Percentiles rank a stretch among this genome's conserved stretches.
Conservation (phyloP, 2,888 invertebrate species). For the Andrena praecox region DNA sequence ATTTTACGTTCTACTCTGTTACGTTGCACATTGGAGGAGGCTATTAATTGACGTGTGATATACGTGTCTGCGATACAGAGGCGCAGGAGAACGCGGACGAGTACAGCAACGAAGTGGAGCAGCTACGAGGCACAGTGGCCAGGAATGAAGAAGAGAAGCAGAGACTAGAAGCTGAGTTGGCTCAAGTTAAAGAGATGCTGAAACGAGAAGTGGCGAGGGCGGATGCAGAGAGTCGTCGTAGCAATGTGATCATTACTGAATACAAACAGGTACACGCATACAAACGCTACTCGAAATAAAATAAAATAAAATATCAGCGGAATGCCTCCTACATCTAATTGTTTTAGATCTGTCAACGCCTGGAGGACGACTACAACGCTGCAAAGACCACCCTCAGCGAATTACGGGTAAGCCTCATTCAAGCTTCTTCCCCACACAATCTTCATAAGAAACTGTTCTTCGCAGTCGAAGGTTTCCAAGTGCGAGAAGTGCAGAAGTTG, state of each 20-base stretch:
- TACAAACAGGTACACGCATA: conserved; percentile 91
- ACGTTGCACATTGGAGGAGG: background rate
- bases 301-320: background rate
- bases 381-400: conserved; percentile 88
- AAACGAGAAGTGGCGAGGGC: conserved; percentile 91
- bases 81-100: conserved; percentile 87
- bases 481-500: conserved; percentile 86
- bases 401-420: conserved; percentile 87
- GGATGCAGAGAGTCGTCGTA: conserved; percentile 90
- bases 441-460: conserved; percentile 37
- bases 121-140: conserved; percentile 86
- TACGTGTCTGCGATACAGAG: conserved; percentile 83
- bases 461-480: conserved; percentile 86
- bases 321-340: background rate
- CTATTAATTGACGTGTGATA: background rate
- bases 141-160: conserved; percentile 91
- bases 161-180: conserved; percentile 89
- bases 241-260: conserved; percentile 93
- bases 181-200: conserved; percentile 91
- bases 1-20: background rate
- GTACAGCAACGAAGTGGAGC: conserved; percentile 87
- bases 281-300: background rate
- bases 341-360: conserved; percentile 91
- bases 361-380: conserved; percentile 92
- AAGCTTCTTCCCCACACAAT: background rate